Base-by-base conservation (phyloP, 2,113 vertebrate species). In the Copsychus sechellarum region DNA sequence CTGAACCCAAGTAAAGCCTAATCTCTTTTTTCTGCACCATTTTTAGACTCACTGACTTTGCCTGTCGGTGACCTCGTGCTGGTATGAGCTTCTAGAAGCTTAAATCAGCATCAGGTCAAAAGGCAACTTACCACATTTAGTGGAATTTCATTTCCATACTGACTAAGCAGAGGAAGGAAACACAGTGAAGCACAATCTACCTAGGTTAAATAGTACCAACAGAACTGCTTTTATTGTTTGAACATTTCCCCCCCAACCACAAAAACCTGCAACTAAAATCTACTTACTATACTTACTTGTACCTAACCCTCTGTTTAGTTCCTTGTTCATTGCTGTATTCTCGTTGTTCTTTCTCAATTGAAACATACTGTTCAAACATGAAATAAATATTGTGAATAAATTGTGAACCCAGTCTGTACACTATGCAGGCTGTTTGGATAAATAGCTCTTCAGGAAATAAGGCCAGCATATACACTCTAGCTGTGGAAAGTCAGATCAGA, bases 11-110 rank as follows among this genome's bases (percentile, higher is more conserved):
- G 91, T 64, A 86, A 90, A 88, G 54, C 31, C 70, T 96, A 90
- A 91, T 94, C 80, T 76, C 81, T 91, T 64, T 95, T 74, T 86
- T 61, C 72, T 87, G 81, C 15, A 50, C 71, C 78, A 82, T 77
- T 91, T 95, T 97, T 85, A 84, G 91, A 84, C 61, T 93, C 47
- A 88, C 33, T 92, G 85, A 86, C 74, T 95, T 94, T 95, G 74
- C 92, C 81, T 94, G 88, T 95, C 34, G 15, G 43, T 73, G 88
- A 97, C 81, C 88, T 92, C 33, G 0, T 62, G 94, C 71, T 96
- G 51, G 26, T 71, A 73, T 34, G 90, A 92, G 66, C 47, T 91
- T 96, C 58, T 70, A 79, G 84, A 67, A 90, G 92, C 86, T 93
- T 92, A 93, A 93, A 95, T 95, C 79, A 78, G 88, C 79, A 92